Conservation (phyloP, 2,113 vertebrate genomes). For the Malaclemys terrapin region DNA sequence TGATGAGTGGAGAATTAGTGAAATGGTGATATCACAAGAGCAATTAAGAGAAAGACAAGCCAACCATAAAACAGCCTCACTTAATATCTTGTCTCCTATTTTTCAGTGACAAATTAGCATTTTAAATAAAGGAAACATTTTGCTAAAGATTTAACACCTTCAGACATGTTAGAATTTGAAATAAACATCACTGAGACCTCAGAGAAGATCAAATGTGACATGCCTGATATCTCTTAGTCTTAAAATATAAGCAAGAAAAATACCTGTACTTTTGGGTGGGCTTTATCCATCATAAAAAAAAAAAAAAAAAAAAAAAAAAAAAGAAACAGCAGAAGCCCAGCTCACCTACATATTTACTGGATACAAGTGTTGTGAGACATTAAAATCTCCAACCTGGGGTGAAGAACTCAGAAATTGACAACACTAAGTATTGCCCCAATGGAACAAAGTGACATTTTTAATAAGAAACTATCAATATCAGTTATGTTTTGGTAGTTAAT, state of each 20-base stretch:
- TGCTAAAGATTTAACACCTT: conserved; percentile 14
- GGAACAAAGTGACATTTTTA: conserved; percentile 33
- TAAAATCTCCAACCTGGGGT: not conserved
- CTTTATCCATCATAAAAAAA: not conserved
- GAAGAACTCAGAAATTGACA: conserved; percentile 33
- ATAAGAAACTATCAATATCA: not conserved
- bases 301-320: not conserved
- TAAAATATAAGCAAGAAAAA: not conserved
- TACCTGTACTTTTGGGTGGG: not conserved
- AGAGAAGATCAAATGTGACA: not conserved
- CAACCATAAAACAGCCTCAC: too few relatives aligned
- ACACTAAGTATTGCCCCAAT: not conserved
- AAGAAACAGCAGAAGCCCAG: not conserved
- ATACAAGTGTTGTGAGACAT: conserved; percentile 22
- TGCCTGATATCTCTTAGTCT: not conserved
- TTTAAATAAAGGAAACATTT: not conserved
- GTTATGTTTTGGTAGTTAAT: conserved; percentile 19
- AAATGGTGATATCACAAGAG: not conserved
- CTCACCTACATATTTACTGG: not conserved
- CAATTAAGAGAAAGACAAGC: not conserved
- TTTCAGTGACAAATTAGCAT: not conserved
- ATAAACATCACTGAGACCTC: not conserved
- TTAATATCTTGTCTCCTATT: not conserved
- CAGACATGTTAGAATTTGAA: not conserved
- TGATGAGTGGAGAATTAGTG: not conserved